phyloP scores from a whole-genome alignment of 2,888 invertebrate species.

The Nyleta sp. region DNA sequence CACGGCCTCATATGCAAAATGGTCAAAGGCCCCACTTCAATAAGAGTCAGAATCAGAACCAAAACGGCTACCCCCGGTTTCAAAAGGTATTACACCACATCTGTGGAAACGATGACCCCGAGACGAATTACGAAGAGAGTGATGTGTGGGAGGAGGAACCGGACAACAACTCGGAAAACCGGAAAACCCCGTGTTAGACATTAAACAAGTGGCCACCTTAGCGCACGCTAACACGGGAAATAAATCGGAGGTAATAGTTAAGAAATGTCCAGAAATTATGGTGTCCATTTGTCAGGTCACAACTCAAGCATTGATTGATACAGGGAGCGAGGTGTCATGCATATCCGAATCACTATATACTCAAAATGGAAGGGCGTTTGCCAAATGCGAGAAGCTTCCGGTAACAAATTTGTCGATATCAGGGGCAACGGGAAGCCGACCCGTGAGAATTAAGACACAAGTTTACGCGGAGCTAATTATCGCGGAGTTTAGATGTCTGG shows the following conservation, averaged over 20 bases:
- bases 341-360: too few relatives aligned
- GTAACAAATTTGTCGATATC: neutral
- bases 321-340: conserved; percentile 20
- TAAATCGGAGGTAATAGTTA: neutral
- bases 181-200: neutral
- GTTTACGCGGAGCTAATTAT: neutral
- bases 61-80: too few relatives aligned
- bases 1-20: too few relatives aligned
- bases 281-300: neutral
- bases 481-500: neutral
- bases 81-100: too few relatives aligned
- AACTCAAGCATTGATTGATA: conserved; percentile 6
- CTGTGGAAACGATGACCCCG: too few relatives aligned
- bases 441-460: neutral
- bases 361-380: too few relatives aligned
- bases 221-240: neutral
- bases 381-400: neutral
- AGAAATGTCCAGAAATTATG: neutral
- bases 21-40: too few relatives aligned
- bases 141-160: too few relatives aligned
- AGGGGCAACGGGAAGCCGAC: conserved; percentile 1
- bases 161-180: neutral
- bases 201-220: too few relatives aligned
- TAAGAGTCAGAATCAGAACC: too few relatives aligned
- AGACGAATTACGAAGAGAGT: too few relatives aligned